Percentiles rank a stretch among this genome's conserved stretches.
Evolutionary conservation across 2,888 invertebrate species (phyloP).

Genomic region (Heliconius hortense): DNA sequence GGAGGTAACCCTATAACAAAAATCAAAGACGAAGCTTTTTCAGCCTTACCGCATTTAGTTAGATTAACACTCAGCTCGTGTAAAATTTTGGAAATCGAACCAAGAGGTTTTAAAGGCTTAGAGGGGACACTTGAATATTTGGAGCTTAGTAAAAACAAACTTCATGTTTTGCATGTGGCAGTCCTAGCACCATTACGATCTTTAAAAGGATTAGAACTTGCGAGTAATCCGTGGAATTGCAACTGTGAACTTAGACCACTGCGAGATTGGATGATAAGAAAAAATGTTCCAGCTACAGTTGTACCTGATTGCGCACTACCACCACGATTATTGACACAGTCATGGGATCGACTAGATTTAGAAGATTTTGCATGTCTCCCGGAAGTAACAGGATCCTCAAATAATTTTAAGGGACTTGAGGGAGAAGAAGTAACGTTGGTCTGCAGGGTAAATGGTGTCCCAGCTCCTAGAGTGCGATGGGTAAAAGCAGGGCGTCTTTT

Average conservation of each 20-base stretch:
- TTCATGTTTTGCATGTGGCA: constrained; percentile 85
- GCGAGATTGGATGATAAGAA: constrained; percentile 89
- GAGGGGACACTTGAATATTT: constrained; percentile 88
- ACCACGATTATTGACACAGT: constrained; percentile 82
- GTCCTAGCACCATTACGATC: constrained; percentile 86
- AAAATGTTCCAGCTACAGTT: constrained; percentile 87
- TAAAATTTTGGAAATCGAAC: constrained; percentile 85
- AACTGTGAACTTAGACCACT: constrained; percentile 88
- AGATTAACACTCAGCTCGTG: constrained; percentile 88
- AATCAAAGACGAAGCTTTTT: constrained; percentile 86
- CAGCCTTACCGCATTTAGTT: constrained; percentile 85
- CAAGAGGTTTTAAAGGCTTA: constrained; percentile 87
- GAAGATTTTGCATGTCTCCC: constrained; percentile 92
- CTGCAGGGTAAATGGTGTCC: constrained; percentile 86
- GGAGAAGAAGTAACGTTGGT: constrained; percentile 88
- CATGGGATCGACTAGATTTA: constrained; percentile 89
- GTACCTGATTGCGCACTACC: constrained; percentile 87
- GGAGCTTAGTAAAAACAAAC: constrained; percentile 88
- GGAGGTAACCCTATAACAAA: constrained; percentile 88
- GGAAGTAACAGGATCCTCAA: constrained; percentile 83
- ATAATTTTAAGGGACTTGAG: constrained; percentile 84
- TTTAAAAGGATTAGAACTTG: constrained; percentile 88
- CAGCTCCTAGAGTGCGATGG: constrained; percentile 88
- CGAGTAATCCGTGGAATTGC: constrained; percentile 92
- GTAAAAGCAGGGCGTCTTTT: constrained; percentile 86